phyloP scores from a whole-genome alignment of 2,888 invertebrate species.

The Lepidochitona cinerea region DNA sequence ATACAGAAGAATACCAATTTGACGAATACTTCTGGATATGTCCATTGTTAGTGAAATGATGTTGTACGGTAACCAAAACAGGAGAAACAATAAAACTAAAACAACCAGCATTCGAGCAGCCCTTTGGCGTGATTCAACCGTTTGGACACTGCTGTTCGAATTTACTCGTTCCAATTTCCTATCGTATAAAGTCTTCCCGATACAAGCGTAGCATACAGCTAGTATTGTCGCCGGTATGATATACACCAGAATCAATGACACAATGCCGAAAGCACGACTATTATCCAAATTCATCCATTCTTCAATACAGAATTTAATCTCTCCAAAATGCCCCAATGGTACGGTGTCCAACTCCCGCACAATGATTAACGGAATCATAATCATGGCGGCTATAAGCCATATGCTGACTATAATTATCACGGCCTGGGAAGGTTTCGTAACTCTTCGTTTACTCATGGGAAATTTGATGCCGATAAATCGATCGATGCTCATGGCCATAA shows the following conservation, averaged over 20 bases:
- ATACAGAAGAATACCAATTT: slow-evolving; percentile 71
- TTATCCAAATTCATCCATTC: slow-evolving; percentile 55
- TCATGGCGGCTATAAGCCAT: slow-evolving; percentile 56
- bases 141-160: slow-evolving; percentile 60
- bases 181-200: slow-evolving; percentile 73
- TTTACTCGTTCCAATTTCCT: slow-evolving; percentile 42
- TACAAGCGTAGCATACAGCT: slow-evolving; percentile 81
- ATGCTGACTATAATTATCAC: slow-evolving; percentile 44
- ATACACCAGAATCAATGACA: slow-evolving; percentile 67
- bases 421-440: slow-evolving; percentile 40
- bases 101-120: slow-evolving; percentile 80
- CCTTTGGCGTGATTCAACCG: slow-evolving; percentile 79
- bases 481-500: slow-evolving; percentile 85
- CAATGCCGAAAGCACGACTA: slow-evolving; percentile 55
- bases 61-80: slow-evolving; percentile 86
- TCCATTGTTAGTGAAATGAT: slow-evolving; percentile 75
- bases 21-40: slow-evolving; percentile 34
- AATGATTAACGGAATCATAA: slow-evolving; percentile 60
- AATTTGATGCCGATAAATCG: slow-evolving; percentile 88
- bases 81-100: slow-evolving; percentile 81
- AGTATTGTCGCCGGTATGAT: slow-evolving; percentile 72
- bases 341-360: slow-evolving; percentile 52
- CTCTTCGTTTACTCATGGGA: slow-evolving; percentile 70
- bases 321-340: slow-evolving; percentile 38
- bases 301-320: slow-evolving; percentile 62